Evolutionary conservation across 2,888 invertebrate species (phyloP), one percentile per base, ranked within the genome.

Genomic region (Megastigmus dorsalis): DNA sequence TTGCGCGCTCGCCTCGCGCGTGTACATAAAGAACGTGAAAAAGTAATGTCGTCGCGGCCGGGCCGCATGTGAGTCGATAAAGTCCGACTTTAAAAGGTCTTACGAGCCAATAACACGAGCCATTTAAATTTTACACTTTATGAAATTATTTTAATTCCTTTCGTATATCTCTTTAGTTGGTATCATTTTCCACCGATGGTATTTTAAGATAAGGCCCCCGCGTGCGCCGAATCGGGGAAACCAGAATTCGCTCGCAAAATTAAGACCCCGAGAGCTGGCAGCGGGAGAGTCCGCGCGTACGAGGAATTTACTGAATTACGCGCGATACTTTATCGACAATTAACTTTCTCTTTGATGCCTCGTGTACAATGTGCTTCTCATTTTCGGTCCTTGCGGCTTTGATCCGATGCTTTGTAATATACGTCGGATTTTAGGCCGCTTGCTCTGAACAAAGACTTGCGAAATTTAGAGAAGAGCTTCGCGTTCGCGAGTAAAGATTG

Each of bases 121-220:
- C 73, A 73, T 73, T 76, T 68, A 76, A 73, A 76, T 60, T 76
- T 73, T 52, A 69, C 72, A 60, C 69, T 70, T 76, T 76, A 75
- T 72, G 71, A 75, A 75, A 75, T 68, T 72, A 76, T 73, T 76
- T 76, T 69, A 69, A 66, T 73, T 71, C 71, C 38, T n/a, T 55
- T 36, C 67, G 48, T 70, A 60, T 60, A 45, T 50, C 57, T 52
- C 60, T 33, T 28, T 26, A 26, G 52, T 59, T 28, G 48, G 55
- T 48, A 62, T 70, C 70, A 48, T 55, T 70, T 70, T 62, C 55
- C 48, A 0, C 20, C 45, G 71, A 71, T 71, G 71, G 67, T 5
- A 65, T 63, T 71, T 28, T 36, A 28, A 52, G 69, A 75, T 70
- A 60, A 69, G 30, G 63, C 67, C 23, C 4, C 13, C 5, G n/a